Percentiles rank a stretch among this genome's conserved stretches.
phyloP scores from a whole-genome alignment of 2,797 vertebrate species.

The Sandelia bainsii region DNA sequence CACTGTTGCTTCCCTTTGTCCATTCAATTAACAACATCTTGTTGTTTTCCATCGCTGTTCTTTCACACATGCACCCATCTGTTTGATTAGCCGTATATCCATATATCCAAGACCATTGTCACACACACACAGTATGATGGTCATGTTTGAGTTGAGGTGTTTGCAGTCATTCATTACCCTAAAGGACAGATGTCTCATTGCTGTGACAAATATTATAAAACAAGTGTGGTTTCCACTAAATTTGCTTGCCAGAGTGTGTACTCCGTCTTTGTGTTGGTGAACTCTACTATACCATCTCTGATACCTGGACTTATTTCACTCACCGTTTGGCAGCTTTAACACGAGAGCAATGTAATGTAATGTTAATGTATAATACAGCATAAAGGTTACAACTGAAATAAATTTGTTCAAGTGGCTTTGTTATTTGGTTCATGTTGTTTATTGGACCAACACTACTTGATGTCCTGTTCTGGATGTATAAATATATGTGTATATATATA shows the following conservation, averaged over 20 bases:
- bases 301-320: neutral
- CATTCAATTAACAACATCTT: slow-evolving; percentile 21
- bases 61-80: slow-evolving; percentile 36
- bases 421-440: slow-evolving; percentile 11
- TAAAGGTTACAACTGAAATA: neutral
- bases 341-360: neutral
- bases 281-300: neutral
- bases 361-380: no score
- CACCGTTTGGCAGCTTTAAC: neutral
- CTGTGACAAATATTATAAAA: slow-evolving; percentile 13
- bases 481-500: no score
- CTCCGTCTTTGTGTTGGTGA: slow-evolving; percentile 2
- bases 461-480: no score
- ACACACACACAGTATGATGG: neutral
- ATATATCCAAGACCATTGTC: slow-evolving; percentile 12
- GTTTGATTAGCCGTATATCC: slow-evolving; percentile 28
- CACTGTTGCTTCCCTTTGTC: slow-evolving; percentile 24
- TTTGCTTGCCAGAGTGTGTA: neutral
- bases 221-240: neutral
- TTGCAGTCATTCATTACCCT: slow-evolving; percentile 15
- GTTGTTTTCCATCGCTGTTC: slow-evolving; percentile 14
- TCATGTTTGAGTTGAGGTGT: neutral
- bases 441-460: slow-evolving; percentile 1
- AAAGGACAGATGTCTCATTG: slow-evolving; percentile 15
- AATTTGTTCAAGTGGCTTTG: neutral